Evolutionary conservation across 1,140 invertebrate genomes (phyloP).

Genomic region (Saccostrea cuccullata): DNA sequence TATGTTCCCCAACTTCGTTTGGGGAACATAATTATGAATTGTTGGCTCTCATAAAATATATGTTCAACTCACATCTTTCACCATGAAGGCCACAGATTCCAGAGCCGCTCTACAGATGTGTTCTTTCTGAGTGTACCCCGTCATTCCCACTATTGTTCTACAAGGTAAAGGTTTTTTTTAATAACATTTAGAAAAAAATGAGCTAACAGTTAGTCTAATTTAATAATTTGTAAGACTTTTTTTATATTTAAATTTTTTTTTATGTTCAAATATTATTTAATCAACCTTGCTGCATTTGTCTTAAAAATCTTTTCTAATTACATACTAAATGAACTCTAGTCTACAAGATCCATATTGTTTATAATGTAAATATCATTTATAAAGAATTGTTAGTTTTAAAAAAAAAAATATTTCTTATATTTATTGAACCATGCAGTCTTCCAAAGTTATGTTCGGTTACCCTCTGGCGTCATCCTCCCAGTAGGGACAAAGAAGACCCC

Average conservation of each 20-base stretch:
- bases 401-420: neutral
- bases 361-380: neutral
- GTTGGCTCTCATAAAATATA: neutral
- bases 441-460: conserved; percentile 41
- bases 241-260: conserved; percentile 95
- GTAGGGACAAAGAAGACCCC: conserved; percentile 94
- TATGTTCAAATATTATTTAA: neutral
- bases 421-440: neutral
- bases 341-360: neutral
- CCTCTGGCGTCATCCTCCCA: conserved; percentile 94
- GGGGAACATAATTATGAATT: neutral
- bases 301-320: neutral
- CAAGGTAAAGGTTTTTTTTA: neutral
- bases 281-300: neutral
- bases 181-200: no score
- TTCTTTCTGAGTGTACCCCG: conserved; percentile 31
- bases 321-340: no score
- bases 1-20: no score
- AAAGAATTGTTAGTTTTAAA: no score
- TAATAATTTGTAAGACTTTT: neutral
- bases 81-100: conserved; percentile 40
- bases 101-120: conserved; percentile 51
- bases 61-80: conserved; percentile 27
- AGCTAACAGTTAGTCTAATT: no score
- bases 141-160: conserved; percentile 44